phyloP scores from a whole-genome alignment of 1,140 invertebrate genomes.

The Parapsyche elsis region DNA sequence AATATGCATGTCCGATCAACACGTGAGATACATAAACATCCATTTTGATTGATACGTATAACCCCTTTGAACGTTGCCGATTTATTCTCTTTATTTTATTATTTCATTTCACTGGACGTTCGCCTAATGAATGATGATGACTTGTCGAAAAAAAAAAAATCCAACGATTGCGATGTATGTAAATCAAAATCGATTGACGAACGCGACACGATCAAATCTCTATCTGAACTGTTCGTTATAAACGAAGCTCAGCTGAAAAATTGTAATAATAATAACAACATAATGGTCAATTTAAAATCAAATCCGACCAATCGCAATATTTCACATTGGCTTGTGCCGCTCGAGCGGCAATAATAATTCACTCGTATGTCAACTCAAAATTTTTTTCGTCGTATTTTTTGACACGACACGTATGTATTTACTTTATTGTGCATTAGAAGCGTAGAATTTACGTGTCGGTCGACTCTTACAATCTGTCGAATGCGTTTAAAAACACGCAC shows the following conservation, averaged over 20 bases:
- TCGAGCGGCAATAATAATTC: not conserved
- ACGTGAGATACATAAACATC: constrained; percentile 31
- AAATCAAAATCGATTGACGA: constrained; percentile 20
- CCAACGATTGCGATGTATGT: not conserved
- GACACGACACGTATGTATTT: not conserved
- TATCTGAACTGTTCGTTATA: not conserved
- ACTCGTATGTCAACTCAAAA: not conserved
- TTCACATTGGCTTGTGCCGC: not conserved
- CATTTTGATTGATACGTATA: constrained; percentile 41
- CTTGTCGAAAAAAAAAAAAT: constrained; percentile 11
- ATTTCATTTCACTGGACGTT: not conserved
- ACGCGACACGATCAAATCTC: not conserved
- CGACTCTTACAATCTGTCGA: not conserved
- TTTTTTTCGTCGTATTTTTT: constrained; percentile 15
- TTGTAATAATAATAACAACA: no score
- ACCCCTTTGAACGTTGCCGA: constrained; percentile 40
- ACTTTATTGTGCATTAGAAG: not conserved
- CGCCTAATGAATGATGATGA: constrained; percentile 36
- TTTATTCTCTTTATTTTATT: constrained; percentile 18
- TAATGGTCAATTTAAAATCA: no score
- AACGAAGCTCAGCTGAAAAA: no score
- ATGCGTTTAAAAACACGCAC: not conserved
- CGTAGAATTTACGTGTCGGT: not conserved
- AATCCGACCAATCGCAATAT: no score
- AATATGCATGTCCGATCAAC: constrained; percentile 41